phyloP scores from a whole-genome alignment of 2,113 vertebrate species.

The Galeopterus variegatus region DNA sequence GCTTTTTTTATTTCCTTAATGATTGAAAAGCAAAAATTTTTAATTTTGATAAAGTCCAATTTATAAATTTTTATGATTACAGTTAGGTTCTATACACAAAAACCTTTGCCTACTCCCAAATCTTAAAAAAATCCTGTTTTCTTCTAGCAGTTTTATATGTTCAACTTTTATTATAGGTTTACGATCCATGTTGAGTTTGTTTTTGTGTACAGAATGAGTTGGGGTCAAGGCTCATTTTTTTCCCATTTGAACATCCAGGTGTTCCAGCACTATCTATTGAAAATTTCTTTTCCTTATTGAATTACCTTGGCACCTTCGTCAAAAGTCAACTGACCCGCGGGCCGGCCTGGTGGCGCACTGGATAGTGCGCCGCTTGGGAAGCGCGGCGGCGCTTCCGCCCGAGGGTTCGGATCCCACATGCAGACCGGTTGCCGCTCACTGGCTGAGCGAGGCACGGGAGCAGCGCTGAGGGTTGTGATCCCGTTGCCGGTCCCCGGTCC shows the following conservation, averaged over 20 bases:
- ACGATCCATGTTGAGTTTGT: neutral
- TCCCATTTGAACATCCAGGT: neutral
- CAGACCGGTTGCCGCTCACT: too few species aligned
- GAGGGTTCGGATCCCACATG: too few species aligned
- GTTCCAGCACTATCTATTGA: neutral
- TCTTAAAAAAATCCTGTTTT: constrained; percentile 10
- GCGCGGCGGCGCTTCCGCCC: too few species aligned
- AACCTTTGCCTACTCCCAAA: neutral
- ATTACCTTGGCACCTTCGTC: neutral
- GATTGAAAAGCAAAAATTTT: neutral
- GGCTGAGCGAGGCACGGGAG: too few species aligned
- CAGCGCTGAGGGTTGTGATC: too few species aligned
- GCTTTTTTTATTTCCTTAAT: constrained; percentile 23
- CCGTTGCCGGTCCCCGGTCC: too few species aligned
- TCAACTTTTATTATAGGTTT: neutral
- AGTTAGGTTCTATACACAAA: neutral
- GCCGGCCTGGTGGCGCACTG: too few species aligned
- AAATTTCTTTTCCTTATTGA: neutral
- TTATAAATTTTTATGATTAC: neutral
- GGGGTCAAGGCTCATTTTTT: neutral
- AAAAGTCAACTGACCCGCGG: constrained; percentile 40
- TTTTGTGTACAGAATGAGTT: neutral
- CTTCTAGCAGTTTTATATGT: constrained; percentile 3
- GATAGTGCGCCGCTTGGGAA: too few species aligned
- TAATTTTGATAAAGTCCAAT: neutral